Base-by-base conservation (phyloP, 2,113 vertebrate genomes). In the Sterna hirundo region DNA sequence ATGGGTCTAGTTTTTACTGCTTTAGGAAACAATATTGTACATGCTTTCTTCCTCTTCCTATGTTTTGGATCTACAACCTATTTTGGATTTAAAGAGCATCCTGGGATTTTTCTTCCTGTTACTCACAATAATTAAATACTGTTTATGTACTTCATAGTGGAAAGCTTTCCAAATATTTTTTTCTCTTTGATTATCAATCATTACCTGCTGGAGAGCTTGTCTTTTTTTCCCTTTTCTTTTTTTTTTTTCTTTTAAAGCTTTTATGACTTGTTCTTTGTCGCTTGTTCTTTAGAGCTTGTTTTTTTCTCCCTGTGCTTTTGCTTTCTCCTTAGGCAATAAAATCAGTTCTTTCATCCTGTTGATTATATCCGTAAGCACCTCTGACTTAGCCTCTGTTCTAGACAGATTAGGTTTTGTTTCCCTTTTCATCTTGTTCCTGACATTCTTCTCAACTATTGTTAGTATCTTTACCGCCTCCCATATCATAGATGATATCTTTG, bases 41-140 rank as follows among this genome's bases (percentile, higher is more conserved):
- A 30, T 46, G 65, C 76, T 96, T 93, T 95, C 80, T 96, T 96
- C 93, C 94, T 80, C 62, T 93, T 89, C 91, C 77, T 78, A 62
- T 80, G 80, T 86, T 79, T 88, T 80, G 52, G 86, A 92, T 92
- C 97, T 93, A 70, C 42, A 94, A 49, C 51, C 58, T 81, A 40
- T 88, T 97, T 85, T 96, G 85, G 78, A 80, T 95, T 87, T 92
- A 83, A 93, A 85, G 93, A 95, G 90, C 58, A 78, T 65, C 75
- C 5, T 94, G 93, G 71, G 91, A 90, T 86, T 96, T 96, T 93
- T 94, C 85, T 97, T 96, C 96, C 95, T 95, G 74, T 96, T 95
- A 84, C 55, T 96, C 82, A 90, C 32, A 46, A 47, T 83, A 68
- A 94, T 78, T 81, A 89, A 91, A 95, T 76, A 69, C n/a, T 86